Conservation (phyloP, 2,888 invertebrate genomes). For the Peribatodes rhomboidaria region DNA sequence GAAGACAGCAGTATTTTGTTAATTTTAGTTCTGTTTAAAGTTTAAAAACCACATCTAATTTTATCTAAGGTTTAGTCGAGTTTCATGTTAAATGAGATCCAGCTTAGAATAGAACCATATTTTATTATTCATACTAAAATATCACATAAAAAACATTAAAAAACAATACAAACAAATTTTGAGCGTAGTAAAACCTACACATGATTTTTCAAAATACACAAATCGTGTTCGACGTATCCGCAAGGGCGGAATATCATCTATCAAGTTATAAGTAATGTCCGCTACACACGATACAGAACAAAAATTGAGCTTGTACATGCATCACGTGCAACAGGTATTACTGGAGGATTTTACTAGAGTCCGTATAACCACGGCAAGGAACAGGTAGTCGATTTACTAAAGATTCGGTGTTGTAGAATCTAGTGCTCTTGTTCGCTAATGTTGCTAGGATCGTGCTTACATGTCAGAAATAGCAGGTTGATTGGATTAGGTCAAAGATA, state of each 20-base stretch:
- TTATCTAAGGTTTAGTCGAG: too few species aligned
- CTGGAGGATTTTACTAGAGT: conserved; percentile 13
- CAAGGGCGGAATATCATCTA: conserved; percentile 42
- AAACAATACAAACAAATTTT: conserved; percentile 39
- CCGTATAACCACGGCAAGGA: background rate
- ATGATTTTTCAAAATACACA: conserved; percentile 45
- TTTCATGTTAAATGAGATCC: background rate
- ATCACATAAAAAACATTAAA: conserved; percentile 45
- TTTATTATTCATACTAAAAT: conserved; percentile 28
- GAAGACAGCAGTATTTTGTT: background rate
- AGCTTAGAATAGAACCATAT: conserved; percentile 19
- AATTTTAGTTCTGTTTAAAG: too few species aligned
- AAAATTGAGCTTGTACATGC: background rate
- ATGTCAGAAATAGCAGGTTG: background rate
- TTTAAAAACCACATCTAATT: too few species aligned
- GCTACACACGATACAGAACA: conserved; percentile 18
- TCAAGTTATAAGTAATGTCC: conserved; percentile 20
- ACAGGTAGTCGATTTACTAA: conserved; percentile 3
- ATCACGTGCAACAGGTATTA: conserved; percentile 20
- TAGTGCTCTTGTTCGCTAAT: background rate
- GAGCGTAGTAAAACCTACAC: conserved; percentile 72
- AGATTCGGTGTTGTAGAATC: background rate
- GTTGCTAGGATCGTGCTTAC: background rate
- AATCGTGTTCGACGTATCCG: conserved; percentile 41
- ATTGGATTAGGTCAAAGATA: too few species aligned